A percentile compares a stretch with the other conserved stretches of the same genome.
Conservation (phyloP, 2,888 invertebrate species). For the Dexiosoma caninum region DNA sequence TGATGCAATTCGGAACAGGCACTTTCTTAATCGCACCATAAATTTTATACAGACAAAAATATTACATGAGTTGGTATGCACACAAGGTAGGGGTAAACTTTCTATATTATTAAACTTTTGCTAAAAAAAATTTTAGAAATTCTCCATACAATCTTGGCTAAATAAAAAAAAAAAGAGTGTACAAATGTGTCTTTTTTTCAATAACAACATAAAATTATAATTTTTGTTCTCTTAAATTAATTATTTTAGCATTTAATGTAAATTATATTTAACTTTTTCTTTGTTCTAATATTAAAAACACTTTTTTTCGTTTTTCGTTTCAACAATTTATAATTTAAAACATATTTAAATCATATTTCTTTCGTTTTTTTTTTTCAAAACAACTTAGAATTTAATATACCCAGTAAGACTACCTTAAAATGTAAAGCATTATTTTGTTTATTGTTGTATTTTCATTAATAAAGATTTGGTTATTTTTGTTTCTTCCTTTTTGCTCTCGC, state of each 20-base stretch:
- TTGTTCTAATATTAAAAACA: conserved; percentile 8
- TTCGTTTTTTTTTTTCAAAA: conserved; percentile 41
- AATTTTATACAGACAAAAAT: background rate
- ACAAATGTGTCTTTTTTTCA: background rate
- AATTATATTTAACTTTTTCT: background rate
- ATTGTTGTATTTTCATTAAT: background rate
- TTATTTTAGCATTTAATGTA: conserved; percentile 21
- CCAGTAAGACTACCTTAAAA: conserved; percentile 35
- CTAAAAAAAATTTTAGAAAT: background rate
- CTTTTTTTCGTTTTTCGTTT: conserved; percentile 19
- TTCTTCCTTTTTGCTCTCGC: background rate
- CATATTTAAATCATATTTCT: conserved; percentile 33
- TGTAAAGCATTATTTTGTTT: conserved; percentile 18
- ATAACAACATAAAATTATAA: conserved; percentile 32
- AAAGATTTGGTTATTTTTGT: conserved; percentile 36
- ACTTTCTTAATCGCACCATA: too few species aligned
- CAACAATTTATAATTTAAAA: conserved; percentile 49
- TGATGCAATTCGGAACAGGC: too few species aligned
- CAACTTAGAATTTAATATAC: conserved; percentile 42
- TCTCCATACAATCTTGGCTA: background rate
- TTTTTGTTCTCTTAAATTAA: too few species aligned
- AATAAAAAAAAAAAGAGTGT: background rate
- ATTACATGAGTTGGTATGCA: too few species aligned
- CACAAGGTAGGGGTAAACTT: too few species aligned
- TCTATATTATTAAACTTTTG: too few species aligned